Evolutionary conservation across 2,888 invertebrate species (phyloP).

Genomic region (Euplagia quadripunctaria): DNA sequence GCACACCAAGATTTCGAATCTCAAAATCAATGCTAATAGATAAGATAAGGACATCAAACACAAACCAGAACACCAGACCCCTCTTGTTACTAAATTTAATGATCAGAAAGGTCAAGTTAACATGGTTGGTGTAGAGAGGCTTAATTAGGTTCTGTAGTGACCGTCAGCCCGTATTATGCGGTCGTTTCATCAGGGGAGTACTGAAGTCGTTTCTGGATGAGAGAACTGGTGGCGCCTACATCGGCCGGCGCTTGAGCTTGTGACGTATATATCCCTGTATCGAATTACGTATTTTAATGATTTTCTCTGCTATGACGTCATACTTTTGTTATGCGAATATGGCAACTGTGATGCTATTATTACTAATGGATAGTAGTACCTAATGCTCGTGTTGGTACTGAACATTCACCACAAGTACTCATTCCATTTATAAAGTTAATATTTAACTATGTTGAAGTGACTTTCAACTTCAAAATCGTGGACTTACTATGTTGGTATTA

Average conservation of each 20-base stretch:
- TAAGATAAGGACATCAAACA: slow-evolving; percentile 77
- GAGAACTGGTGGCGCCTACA: slow-evolving; percentile 75
- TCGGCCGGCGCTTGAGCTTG: slow-evolving; percentile 71
- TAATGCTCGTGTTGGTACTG: background rate
- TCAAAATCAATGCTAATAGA: slow-evolving; percentile 81
- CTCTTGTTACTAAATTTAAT: slow-evolving; percentile 10
- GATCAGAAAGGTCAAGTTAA: slow-evolving; percentile 48
- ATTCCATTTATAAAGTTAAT: no score
- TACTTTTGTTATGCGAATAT: slow-evolving; percentile 11
- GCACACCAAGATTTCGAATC: slow-evolving; percentile 82
- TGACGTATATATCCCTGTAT: slow-evolving; percentile 75
- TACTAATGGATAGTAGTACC: background rate
- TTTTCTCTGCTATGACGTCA: slow-evolving; percentile 41
- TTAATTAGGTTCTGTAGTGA: slow-evolving; percentile 85
- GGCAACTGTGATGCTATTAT: background rate
- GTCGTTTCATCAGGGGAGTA: slow-evolving; percentile 82
- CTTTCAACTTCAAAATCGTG: no score
- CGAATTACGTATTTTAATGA: slow-evolving; percentile 67
- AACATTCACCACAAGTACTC: no score
- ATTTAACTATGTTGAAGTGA: no score
- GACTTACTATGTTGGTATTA: no score
- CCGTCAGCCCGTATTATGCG: slow-evolving; percentile 83
- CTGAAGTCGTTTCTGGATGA: slow-evolving; percentile 80
- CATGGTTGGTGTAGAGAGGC: slow-evolving; percentile 64
- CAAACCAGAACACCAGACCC: slow-evolving; percentile 59